phyloP scores from a whole-genome alignment of 2,113 vertebrate species.

The Cyanistes caeruleus region DNA sequence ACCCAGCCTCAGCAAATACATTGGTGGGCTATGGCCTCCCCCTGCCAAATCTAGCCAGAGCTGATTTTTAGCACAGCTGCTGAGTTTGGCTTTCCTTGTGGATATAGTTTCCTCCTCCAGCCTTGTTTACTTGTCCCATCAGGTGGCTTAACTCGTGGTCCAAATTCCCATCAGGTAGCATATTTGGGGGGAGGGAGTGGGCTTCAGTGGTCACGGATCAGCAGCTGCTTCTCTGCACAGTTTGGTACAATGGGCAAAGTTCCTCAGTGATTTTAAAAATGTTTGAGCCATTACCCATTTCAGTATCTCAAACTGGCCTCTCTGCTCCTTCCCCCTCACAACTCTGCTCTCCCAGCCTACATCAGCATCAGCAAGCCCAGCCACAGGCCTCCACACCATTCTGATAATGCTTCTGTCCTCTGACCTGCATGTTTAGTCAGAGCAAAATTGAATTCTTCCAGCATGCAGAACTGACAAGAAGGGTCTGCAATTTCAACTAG shows the following conservation, averaged over 20 bases:
- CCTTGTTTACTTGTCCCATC: background rate
- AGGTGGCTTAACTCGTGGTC: background rate
- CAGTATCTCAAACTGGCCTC: background rate
- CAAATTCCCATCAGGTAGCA: background rate
- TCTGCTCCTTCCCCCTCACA: background rate
- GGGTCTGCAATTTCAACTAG: background rate
- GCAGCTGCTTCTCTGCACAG: background rate
- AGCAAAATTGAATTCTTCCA: background rate
- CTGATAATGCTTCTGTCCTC: background rate
- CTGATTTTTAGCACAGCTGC: background rate
- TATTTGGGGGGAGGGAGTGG: accelerated
- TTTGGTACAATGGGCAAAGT: background rate
- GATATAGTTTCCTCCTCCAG: background rate
- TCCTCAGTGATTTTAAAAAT: background rate
- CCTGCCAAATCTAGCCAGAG: background rate
- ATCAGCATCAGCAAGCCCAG: background rate
- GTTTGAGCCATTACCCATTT: background rate
- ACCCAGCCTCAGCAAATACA: background rate
- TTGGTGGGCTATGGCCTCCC: background rate
- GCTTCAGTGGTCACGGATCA: background rate
- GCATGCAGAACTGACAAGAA: background rate
- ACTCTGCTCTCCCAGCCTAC: background rate
- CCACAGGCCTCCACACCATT: background rate
- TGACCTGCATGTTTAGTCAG: background rate
- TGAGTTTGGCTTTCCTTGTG: background rate